phyloP scores from a whole-genome alignment of 2,113 vertebrate genomes.

The Epinephelus moara region DNA sequence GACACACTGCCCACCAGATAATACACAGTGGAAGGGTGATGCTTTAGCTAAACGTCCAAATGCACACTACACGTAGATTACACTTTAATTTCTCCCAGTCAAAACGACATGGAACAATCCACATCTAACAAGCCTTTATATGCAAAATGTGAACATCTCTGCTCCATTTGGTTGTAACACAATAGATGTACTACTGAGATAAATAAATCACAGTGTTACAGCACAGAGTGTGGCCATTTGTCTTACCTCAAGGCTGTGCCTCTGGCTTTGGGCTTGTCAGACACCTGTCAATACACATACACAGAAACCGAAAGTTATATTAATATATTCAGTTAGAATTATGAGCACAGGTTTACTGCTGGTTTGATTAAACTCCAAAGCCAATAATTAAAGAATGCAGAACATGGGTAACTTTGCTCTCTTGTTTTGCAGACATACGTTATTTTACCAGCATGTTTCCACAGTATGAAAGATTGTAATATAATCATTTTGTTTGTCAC shows the following conservation, averaged over 20 bases:
- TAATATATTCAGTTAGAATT: neutral
- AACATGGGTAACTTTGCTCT: neutral
- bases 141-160: neutral
- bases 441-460: neutral
- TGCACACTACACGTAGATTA: neutral
- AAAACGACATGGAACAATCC: neutral
- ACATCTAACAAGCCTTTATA: neutral
- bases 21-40: neutral
- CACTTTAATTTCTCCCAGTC: neutral
- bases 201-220: conserved; percentile 3
- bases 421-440: neutral
- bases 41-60: neutral
- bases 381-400: neutral
- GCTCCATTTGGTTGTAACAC: neutral
- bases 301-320: conserved; percentile 19
- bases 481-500: neutral
- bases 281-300: conserved; percentile 88
- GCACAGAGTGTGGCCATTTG: neutral
- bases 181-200: neutral
- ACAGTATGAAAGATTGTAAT: neutral
- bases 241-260: conserved; percentile 93
- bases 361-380: neutral
- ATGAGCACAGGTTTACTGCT: neutral
- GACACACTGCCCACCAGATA: neutral
- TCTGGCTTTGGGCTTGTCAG: conserved; percentile 94